These are phyloP conservation scores for Vanessa cardui DNA, from an alignment of 2,888 invertebrate genomes.

Conservation along the genomic window DNA sequence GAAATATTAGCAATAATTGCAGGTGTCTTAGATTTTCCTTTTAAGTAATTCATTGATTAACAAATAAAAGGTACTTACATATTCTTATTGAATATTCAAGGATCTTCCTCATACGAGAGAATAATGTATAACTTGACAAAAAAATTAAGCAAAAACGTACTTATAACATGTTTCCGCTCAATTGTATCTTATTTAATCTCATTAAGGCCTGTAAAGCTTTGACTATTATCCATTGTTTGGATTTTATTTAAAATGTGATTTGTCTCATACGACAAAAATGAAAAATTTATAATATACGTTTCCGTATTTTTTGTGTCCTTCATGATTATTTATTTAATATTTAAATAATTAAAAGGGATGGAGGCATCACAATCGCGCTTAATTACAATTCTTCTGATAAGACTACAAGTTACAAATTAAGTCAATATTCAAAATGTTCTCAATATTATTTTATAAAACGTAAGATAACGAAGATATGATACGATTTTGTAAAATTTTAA, in stretches of 20 bases:
- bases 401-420: neutral
- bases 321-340: neutral
- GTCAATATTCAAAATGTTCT: too few relatives aligned
- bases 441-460: too few relatives aligned
- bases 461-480: too few relatives aligned
- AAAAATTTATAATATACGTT: neutral
- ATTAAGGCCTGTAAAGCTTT: conserved; percentile 12
- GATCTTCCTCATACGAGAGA: conserved; percentile 33
- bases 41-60: neutral
- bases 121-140: conserved; percentile 22
- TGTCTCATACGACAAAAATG: conserved; percentile 3
- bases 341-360: neutral
- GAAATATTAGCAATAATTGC: neutral
- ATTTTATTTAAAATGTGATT: neutral
- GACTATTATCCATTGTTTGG: conserved; percentile 7
- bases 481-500: too few relatives aligned
- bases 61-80: neutral
- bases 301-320: conserved; percentile 3
- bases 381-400: neutral
- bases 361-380: too few relatives aligned
- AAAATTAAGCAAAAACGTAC: conserved; percentile 26
- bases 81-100: conserved; percentile 28
- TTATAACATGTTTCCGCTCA: conserved; percentile 18
- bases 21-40: neutral
- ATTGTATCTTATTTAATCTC: conserved; percentile 22